Conservation (phyloP, 2,113 vertebrate species). For the Odontophorus gujanensis region DNA sequence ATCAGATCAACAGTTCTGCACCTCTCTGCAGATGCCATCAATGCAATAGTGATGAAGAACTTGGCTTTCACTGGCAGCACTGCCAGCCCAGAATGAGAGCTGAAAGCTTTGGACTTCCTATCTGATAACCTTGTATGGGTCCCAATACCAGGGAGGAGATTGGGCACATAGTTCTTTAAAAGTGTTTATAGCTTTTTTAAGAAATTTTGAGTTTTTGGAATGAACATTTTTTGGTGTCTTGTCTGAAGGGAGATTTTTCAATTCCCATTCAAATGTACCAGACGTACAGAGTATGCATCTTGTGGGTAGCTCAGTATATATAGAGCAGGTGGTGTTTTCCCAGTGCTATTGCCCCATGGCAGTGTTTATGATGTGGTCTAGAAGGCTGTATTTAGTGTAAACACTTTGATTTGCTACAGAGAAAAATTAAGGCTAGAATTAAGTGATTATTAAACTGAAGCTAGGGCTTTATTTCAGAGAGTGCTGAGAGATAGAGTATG, state of each 20-base stretch:
- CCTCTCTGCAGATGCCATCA: not conserved
- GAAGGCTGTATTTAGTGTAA: constrained; percentile 53
- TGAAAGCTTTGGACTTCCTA: not conserved
- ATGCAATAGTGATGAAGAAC: not conserved
- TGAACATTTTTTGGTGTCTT: not conserved
- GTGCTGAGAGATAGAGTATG: not conserved
- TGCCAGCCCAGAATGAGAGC: not conserved
- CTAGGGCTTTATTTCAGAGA: not conserved
- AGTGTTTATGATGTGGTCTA: constrained; percentile 41
- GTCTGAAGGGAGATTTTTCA: not conserved
- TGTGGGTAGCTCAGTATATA: not conserved
- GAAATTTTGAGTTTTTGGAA: not conserved
- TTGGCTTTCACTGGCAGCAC: not conserved
- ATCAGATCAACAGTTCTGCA: not conserved
- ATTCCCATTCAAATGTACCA: not conserved
- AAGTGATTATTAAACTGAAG: constrained; percentile 20
- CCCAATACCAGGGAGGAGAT: not conserved
- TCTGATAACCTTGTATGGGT: not conserved
- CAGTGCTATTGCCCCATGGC: not conserved
- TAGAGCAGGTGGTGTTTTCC: constrained; percentile 52
- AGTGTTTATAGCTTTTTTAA: not conserved
- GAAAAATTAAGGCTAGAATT: constrained; percentile 33
- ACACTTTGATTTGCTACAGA: constrained; percentile 26
- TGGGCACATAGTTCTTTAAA: not conserved
- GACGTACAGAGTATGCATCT: not conserved